Conservation (phyloP, 2,113 vertebrate species). For the Edolisoma coerulescens region DNA sequence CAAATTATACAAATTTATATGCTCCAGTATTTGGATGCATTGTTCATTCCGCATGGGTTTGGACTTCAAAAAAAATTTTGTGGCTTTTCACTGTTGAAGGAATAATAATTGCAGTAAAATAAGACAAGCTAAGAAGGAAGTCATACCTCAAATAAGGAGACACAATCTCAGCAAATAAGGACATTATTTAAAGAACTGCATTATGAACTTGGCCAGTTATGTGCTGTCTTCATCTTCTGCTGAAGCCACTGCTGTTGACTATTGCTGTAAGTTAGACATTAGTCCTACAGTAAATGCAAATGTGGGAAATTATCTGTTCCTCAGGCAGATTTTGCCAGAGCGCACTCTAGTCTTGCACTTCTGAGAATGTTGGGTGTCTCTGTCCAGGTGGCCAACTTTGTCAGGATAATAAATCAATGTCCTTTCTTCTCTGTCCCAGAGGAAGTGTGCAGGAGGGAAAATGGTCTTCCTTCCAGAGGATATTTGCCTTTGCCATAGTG, state of each 20-base stretch:
- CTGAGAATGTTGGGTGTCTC: neutral
- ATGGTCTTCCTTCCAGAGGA: constrained; percentile 46
- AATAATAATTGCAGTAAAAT: neutral
- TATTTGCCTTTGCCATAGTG: constrained; percentile 66
- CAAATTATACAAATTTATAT: neutral
- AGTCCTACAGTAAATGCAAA: neutral
- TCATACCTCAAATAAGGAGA: neutral
- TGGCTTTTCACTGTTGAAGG: neutral
- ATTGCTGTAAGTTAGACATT: neutral
- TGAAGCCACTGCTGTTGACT: neutral
- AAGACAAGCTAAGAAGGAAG: neutral
- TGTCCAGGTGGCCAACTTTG: neutral
- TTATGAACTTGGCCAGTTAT: neutral
- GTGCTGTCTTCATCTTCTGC: neutral
- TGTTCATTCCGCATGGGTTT: neutral
- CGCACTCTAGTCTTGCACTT: neutral
- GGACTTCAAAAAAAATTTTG: neutral
- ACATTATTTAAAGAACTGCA: neutral
- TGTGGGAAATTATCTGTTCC: neutral
- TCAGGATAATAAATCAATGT: neutral
- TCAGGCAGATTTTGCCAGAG: neutral
- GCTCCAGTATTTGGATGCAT: neutral
- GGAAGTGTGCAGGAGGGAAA: constrained; percentile 19
- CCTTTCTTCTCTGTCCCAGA: neutral
- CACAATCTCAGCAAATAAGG: neutral